Evolutionary conservation across 1,140 invertebrate genomes (phyloP).

Genomic region (Drosophila kikkawai): DNA sequence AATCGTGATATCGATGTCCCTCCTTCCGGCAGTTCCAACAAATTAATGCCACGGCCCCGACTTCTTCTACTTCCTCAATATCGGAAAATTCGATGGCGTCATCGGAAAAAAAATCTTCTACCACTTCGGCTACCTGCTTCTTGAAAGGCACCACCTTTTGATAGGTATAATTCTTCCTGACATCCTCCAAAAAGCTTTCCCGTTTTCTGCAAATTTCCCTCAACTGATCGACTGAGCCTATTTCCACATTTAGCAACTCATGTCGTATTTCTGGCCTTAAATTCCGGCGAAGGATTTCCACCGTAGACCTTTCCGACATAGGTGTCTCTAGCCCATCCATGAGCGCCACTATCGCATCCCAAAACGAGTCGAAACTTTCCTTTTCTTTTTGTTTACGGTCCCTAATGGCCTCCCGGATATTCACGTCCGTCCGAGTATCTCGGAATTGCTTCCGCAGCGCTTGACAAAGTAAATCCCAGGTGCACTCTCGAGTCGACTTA

Average conservation of each 20-base stretch:
- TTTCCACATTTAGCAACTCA: constrained; percentile 8
- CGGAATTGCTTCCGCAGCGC: too few species aligned
- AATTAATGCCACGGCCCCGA: background rate
- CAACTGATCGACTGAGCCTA: background rate
- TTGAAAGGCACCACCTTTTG: constrained; percentile 10
- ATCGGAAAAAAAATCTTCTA: too few species aligned
- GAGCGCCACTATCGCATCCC: background rate
- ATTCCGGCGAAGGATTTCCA: background rate
- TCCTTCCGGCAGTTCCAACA: constrained; percentile 35
- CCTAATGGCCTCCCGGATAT: background rate
- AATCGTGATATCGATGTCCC: constrained; percentile 30
- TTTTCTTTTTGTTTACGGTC: constrained; percentile 2
- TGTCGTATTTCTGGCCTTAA: background rate
- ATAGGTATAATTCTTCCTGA: background rate
- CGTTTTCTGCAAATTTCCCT: constrained; percentile 5
- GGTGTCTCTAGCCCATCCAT: background rate
- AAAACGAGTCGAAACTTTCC: background rate
- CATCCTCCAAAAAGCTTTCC: constrained; percentile 9
- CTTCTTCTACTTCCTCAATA: background rate
- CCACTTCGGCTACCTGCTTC: background rate
- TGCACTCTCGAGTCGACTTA: background rate
- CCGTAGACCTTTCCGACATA: background rate
- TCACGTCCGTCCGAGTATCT: background rate
- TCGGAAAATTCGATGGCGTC: background rate
- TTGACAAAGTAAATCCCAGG: too few species aligned